These are phyloP conservation scores for Polyommatus iphigenia DNA, from an alignment of 2,888 invertebrate species.

Conservation along the genomic window DNA sequence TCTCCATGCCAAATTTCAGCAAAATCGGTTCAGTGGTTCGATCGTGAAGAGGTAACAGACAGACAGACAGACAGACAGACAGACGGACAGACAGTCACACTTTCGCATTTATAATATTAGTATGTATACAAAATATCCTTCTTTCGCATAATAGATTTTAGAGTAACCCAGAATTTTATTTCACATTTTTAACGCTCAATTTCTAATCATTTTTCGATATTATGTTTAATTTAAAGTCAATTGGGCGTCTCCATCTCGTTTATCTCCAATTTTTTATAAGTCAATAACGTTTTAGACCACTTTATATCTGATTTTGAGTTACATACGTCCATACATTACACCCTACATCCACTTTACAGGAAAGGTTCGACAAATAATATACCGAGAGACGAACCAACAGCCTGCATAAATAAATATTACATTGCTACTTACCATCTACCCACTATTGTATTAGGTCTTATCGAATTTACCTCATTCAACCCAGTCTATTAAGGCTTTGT, in stretches of 20 bases:
- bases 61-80: no score
- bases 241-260: not conserved
- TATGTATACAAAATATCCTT: no score
- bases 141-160: no score
- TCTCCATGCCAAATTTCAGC: no score
- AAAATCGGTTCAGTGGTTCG: no score
- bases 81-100: no score
- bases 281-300: not conserved
- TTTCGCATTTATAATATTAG: no score
- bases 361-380: constrained; percentile 13
- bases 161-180: no score
- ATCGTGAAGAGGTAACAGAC: no score
- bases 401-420: constrained; percentile 14
- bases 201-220: not conserved
- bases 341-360: constrained; percentile 6
- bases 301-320: constrained; percentile 13
- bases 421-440: constrained; percentile 5
- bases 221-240: not conserved
- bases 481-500: not conserved
- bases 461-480: not conserved
- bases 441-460: not conserved
- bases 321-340: constrained; percentile 7
- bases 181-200: not conserved
- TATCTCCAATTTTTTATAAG: not conserved
- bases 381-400: constrained; percentile 3